phyloP scores from a whole-genome alignment of 2,797 vertebrate genomes.

The Diceros bicornis region DNA sequence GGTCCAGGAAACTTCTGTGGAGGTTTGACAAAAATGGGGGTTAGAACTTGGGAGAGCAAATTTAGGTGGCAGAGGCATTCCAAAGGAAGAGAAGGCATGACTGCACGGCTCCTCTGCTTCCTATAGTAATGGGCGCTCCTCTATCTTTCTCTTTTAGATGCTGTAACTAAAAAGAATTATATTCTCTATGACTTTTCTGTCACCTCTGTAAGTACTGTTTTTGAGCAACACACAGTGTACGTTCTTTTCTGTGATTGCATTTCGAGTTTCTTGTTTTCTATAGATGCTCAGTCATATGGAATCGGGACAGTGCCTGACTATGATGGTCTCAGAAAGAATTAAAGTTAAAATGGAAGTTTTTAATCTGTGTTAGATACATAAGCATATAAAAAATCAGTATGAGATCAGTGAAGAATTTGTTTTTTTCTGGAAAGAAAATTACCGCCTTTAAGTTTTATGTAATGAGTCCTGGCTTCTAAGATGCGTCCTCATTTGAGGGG shows the following conservation, averaged over 20 bases:
- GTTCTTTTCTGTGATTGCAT: neutral
- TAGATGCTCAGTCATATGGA: neutral
- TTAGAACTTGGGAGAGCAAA: neutral
- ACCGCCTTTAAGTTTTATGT: neutral
- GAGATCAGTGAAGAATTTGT: neutral
- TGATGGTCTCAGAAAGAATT: neutral
- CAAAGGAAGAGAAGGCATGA: neutral
- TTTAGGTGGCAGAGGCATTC: neutral
- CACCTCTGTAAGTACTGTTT: constrained; percentile 74
- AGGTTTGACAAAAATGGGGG: neutral
- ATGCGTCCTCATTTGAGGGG: neutral
- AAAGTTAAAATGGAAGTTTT: neutral
- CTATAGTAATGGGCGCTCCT: rapidly evolving
- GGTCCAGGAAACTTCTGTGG: neutral
- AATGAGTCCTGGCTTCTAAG: neutral
- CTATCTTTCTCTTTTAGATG: constrained; percentile 61
- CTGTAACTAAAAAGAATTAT: constrained; percentile 31
- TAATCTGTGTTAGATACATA: neutral
- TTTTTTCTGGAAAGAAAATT: neutral
- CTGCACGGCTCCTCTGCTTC: neutral
- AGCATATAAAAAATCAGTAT: neutral
- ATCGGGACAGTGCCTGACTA: neutral
- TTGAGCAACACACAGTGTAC: rapidly evolving
- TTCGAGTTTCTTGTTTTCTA: neutral
- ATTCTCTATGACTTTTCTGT: constrained; percentile 77